Evolutionary conservation across 1,140 invertebrate genomes (phyloP).

Genomic region (Sminthurides bifidus): DNA sequence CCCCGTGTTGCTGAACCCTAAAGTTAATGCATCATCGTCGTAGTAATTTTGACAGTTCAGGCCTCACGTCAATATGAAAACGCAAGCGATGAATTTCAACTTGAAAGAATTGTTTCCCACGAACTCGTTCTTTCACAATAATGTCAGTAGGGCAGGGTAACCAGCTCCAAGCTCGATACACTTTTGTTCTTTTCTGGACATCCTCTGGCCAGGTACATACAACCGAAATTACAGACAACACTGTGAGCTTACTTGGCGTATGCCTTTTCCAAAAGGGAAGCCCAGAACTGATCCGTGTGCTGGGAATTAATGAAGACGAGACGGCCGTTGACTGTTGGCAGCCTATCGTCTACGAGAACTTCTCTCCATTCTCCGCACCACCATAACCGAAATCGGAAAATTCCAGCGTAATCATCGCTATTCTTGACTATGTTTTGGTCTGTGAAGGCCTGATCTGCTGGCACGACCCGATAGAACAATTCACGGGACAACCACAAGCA

Average conservation of each 20-base stretch:
- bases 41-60: no score
- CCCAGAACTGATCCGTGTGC: constrained; percentile 84
- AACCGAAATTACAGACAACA: no score
- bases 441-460: constrained; percentile 78
- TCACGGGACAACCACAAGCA: constrained; percentile 73
- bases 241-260: constrained; percentile 78
- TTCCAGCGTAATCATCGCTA: constrained; percentile 51
- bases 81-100: no score
- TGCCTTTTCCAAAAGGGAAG: constrained; percentile 89
- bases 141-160: no score
- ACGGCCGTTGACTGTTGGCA: constrained; percentile 83
- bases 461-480: constrained; percentile 87
- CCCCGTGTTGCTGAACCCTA: no score
- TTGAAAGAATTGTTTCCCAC: no score
- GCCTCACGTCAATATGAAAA: no score
- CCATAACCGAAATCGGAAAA: constrained; percentile 89
- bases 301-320: constrained; percentile 85
- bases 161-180: no score
- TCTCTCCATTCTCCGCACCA: constrained; percentile 94
- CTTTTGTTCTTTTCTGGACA: no score
- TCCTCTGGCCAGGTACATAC: no score
- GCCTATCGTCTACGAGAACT: constrained; percentile 85
- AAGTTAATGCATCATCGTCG: no score
- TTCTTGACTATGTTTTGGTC: constrained; percentile 40
- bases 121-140: no score